Conservation (phyloP, 2,113 vertebrate genomes). For the Corythoichthys haematopterus region DNA sequence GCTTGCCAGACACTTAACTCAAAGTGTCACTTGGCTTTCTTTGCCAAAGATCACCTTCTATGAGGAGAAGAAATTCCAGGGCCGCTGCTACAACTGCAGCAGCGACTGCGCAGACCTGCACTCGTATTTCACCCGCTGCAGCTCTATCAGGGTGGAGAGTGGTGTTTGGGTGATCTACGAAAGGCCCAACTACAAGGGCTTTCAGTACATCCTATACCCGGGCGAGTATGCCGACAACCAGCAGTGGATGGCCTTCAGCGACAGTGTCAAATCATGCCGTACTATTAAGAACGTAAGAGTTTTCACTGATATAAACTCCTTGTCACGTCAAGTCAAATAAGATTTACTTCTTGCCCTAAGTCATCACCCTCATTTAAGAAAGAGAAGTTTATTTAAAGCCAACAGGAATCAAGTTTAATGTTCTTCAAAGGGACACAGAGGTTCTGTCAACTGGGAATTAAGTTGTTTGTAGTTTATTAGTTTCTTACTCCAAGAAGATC, state of each 20-base stretch:
- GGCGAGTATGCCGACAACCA: conserved; percentile 87
- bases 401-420: background rate
- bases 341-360: no score
- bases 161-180: conserved; percentile 89
- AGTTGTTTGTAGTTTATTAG: no score
- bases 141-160: conserved; percentile 86
- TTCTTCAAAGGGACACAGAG: background rate
- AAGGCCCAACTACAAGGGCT: conserved; percentile 81
- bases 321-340: background rate
- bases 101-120: conserved; percentile 85
- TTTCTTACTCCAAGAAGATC: conserved; percentile 2
- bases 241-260: conserved; percentile 87
- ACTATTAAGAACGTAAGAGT: background rate
- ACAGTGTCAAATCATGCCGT: conserved; percentile 83
- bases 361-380: background rate
- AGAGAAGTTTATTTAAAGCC: background rate
- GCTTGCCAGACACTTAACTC: background rate
- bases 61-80: conserved; percentile 89
- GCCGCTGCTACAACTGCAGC: conserved; percentile 84
- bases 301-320: background rate
- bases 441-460: background rate
- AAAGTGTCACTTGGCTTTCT: background rate
- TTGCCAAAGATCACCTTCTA: conserved; percentile 83
- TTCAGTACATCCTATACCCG: conserved; percentile 82
- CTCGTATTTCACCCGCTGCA: conserved; percentile 82